Evolutionary conservation across 2,113 vertebrate genomes (phyloP), one percentile per base, ranked within the genome.

Genomic region (Burhinus bistriatus): DNA sequence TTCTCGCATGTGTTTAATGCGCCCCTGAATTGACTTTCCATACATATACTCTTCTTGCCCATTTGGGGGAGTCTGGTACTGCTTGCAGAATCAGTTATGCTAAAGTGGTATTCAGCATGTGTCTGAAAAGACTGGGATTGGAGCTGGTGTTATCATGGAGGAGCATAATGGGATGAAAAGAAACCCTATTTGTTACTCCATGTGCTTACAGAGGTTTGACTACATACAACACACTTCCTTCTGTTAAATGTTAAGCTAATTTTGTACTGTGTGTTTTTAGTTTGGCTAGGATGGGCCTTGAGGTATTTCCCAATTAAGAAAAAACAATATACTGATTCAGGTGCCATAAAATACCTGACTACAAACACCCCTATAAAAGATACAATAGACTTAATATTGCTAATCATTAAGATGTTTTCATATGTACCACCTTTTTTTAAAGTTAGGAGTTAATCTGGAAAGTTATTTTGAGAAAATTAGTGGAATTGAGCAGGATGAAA

Each of bases 1-100:
- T 61, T 76, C 36, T 65, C 13, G 4, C 4, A 1, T 27, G 12
- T 86, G n/a, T 81, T 82, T 42, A 71, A 29, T 26, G 11, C 66
- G 51, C 36, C 29, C 70, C 52, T 55, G 58, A 88, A 45, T 40
- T 45, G 25, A 42, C 14, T 81, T 95, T 66, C 49, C 25, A 70
- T 25, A 65, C 38, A 5, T 54, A 36, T 64, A 54, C 64, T 86
- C 55, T 66, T 55, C 54, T 73, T 95, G 80, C 66, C 86, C 94
- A 13, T 92, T 94, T 95, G 89, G 72, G 83, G 86, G 94, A 95
- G 94, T 82, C 89, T 94, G 30, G 40, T 91, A 66, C 87, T 89
- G 49, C 89, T 79, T 45, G 22, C 26, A 84, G 61, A 85, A 61
- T 78, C 36, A 12, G 15, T 79, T 44, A 36, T 12, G 8, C 6